Evolutionary conservation across 2,113 vertebrate species (phyloP).

Genomic region (Aphelocoma coerulescens): DNA sequence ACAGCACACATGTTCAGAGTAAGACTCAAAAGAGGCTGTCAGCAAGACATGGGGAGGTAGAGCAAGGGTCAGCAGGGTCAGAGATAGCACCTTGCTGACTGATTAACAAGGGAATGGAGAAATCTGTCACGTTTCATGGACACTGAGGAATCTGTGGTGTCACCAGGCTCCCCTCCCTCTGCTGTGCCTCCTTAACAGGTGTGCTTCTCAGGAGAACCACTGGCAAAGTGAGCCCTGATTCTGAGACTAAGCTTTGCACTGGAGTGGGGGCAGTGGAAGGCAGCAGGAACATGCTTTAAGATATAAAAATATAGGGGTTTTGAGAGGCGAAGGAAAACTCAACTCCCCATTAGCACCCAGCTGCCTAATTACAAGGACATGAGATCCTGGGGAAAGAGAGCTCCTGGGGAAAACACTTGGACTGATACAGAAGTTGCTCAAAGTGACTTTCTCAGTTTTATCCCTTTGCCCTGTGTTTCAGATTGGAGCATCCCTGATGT

Average conservation of each 20-base stretch:
- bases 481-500: slow-evolving; percentile 97
- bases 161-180: not conserved
- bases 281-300: not conserved
- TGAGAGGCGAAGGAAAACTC: not conserved
- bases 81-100: not conserved
- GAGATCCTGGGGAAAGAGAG: not conserved
- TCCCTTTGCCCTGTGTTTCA: slow-evolving; percentile 42
- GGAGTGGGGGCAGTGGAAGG: not conserved
- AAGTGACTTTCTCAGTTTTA: not conserved
- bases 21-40: not conserved
- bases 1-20: not conserved
- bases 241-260: not conserved
- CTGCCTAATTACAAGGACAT: not conserved
- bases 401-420: not conserved
- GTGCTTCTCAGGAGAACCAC: not conserved
- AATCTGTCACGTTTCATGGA: rapidly evolving
- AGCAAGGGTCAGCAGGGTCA: not conserved
- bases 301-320: not conserved
- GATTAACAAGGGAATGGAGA: not conserved
- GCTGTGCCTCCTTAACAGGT: rapidly evolving
- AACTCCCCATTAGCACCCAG: rapidly evolving
- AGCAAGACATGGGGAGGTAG: not conserved
- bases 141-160: not conserved
- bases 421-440: not conserved
- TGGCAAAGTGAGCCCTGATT: not conserved